Conservation (phyloP, 2,888 invertebrate genomes). For the Taphrorychus bicolor region DNA sequence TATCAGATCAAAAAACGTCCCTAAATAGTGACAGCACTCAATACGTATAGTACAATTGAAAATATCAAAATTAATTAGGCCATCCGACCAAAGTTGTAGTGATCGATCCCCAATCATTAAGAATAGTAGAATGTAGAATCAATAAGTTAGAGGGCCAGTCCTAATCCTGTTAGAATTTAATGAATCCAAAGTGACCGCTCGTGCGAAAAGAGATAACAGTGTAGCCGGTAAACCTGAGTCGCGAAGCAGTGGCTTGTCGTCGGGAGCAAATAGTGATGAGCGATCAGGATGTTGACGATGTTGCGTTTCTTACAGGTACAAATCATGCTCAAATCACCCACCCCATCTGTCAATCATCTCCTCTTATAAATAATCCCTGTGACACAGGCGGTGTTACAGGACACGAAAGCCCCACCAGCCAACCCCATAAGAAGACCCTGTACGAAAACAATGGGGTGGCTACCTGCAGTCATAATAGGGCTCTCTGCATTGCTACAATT, state of each 20-base stretch:
- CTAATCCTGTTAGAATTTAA: slow-evolving; percentile 24
- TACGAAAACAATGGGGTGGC: slow-evolving; percentile 81
- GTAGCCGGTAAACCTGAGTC: slow-evolving; percentile 45
- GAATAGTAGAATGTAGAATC: slow-evolving; percentile 43
- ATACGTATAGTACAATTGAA: slow-evolving; percentile 49
- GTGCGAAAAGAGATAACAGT: slow-evolving; percentile 36
- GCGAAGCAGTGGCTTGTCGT: slow-evolving; percentile 57
- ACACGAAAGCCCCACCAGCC: slow-evolving; percentile 67
- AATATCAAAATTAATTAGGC: slow-evolving; percentile 43
- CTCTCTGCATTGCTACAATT: slow-evolving; percentile 80
- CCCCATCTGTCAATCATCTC: slow-evolving; percentile 54
- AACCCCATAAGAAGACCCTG: slow-evolving; percentile 68
- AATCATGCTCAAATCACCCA: slow-evolving; percentile 53
- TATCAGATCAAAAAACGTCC: slow-evolving; percentile 40
- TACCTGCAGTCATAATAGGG: slow-evolving; percentile 86
- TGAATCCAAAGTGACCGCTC: slow-evolving; percentile 14
- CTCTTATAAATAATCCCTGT: slow-evolving; percentile 59
- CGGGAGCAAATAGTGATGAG: slow-evolving; percentile 72
- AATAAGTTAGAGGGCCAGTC: slow-evolving; percentile 27
- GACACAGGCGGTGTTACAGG: slow-evolving; percentile 64
- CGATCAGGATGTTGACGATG: slow-evolving; percentile 92
- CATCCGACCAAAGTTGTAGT: slow-evolving; percentile 44
- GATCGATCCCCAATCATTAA: slow-evolving; percentile 43
- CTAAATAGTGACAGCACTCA: slow-evolving; percentile 40
- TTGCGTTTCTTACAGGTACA: slow-evolving; percentile 88